Percentiles rank a stretch among this genome's conserved stretches.
These are phyloP conservation scores for Agelastica alni DNA, from an alignment of 2,888 invertebrate genomes.

Conservation along the genomic window DNA sequence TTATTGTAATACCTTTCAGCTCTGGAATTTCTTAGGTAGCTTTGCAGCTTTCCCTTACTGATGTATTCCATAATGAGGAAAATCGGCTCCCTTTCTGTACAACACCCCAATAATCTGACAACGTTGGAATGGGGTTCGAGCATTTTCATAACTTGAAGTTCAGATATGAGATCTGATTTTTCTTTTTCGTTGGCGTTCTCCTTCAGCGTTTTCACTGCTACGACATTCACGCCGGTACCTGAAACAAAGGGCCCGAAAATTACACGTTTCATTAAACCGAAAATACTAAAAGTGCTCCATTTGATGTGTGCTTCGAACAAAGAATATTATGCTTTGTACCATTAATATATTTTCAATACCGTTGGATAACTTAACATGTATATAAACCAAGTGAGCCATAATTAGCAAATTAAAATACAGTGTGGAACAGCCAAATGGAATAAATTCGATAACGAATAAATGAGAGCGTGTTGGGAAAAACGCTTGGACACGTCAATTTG, in stretches of 20 bases:
- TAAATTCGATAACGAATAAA: too few relatives aligned
- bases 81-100: conserved; percentile 88
- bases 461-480: too few relatives aligned
- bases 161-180: conserved; percentile 82
- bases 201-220: conserved; percentile 94
- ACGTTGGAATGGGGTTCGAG: conserved; percentile 90
- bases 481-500: too few relatives aligned
- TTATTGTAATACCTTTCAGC: conserved; percentile 83
- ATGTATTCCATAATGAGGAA: conserved; percentile 93
- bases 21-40: conserved; percentile 82
- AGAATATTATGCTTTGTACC: too few relatives aligned
- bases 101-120: conserved; percentile 84
- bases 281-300: too few relatives aligned
- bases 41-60: conserved; percentile 85
- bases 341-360: too few relatives aligned
- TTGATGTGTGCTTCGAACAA: too few relatives aligned
- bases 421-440: too few relatives aligned
- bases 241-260: conserved; percentile 20
- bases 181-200: conserved; percentile 89
- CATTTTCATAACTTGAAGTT: conserved; percentile 89
- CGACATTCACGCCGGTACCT: conserved; percentile 73
- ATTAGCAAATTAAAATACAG: too few relatives aligned
- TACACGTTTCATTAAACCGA: too few relatives aligned
- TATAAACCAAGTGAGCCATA: too few relatives aligned
- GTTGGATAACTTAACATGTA: too few relatives aligned